Evolutionary conservation across 2,113 vertebrate species (phyloP).

Genomic region (Heterotis niloticus): DNA sequence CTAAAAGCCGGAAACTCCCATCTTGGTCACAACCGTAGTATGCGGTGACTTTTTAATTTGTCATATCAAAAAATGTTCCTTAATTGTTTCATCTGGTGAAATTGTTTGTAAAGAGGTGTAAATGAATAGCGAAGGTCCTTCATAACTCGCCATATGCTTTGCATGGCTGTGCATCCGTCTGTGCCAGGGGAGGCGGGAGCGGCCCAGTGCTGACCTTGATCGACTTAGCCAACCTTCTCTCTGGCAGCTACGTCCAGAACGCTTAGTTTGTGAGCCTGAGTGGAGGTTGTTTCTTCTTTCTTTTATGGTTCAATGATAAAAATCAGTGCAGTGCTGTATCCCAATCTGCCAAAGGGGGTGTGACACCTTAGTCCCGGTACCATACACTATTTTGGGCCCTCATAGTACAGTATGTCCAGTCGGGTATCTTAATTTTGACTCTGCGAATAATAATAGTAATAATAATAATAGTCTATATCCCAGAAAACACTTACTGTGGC

Average conservation of each 20-base stretch:
- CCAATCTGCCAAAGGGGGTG: neutral
- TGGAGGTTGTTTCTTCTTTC: too few relatives aligned
- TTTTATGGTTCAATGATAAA: neutral
- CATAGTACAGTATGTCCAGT: too few relatives aligned
- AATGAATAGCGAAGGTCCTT: neutral
- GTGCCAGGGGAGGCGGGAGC: neutral
- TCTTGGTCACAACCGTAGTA: neutral
- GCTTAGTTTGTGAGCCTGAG: too few relatives aligned
- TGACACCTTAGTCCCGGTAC: too few relatives aligned
- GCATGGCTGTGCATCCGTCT: slow-evolving; percentile 1
- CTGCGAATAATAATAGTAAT: too few relatives aligned
- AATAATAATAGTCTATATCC: too few relatives aligned
- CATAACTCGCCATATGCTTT: neutral
- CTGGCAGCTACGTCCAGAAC: too few relatives aligned
- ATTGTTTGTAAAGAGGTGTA: neutral
- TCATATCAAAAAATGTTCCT: neutral
- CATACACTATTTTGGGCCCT: too few relatives aligned
- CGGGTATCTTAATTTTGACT: too few relatives aligned
- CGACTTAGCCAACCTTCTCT: too few relatives aligned
- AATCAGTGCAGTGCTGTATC: neutral
- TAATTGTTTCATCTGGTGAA: neutral
- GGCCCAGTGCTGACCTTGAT: too few relatives aligned
- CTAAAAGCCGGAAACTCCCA: neutral
- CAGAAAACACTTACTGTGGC: too few relatives aligned
- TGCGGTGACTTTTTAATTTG: neutral